These are phyloP conservation scores for Caenorhabditis doughertyi DNA, from an alignment of 2,888 invertebrate genomes.

Conservation along the genomic window DNA sequence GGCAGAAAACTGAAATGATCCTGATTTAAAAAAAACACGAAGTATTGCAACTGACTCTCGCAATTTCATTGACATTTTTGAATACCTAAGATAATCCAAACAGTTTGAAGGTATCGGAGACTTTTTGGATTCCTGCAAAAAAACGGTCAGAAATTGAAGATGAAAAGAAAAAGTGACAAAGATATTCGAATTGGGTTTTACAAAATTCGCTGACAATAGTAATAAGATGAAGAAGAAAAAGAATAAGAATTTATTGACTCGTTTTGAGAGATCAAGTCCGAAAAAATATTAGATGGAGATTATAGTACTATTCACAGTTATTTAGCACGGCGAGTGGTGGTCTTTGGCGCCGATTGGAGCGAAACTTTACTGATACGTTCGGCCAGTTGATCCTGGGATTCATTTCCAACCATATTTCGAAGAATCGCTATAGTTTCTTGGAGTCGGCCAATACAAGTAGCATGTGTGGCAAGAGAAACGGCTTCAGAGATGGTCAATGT, in stretches of 20 bases:
- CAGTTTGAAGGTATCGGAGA: not conserved
- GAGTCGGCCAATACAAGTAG: too few relatives aligned
- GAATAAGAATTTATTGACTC: constrained; percentile 38
- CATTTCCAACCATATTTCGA: not conserved
- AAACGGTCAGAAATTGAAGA: not conserved
- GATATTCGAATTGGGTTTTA: not conserved
- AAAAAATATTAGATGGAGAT: constrained; percentile 1
- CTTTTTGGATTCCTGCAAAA: not conserved
- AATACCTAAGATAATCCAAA: constrained; percentile 1
- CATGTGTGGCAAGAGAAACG: constrained; percentile 11
- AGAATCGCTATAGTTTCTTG: not conserved
- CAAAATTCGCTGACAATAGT: too few relatives aligned
- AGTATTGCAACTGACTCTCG: constrained; percentile 50
- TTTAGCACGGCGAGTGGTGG: constrained; percentile 19
- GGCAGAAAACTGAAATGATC: constrained; percentile 88
- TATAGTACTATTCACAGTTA: constrained; percentile 40
- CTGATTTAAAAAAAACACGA: not conserved
- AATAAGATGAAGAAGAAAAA: too few relatives aligned
- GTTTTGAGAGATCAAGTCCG: constrained; percentile 37
- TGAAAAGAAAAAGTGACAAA: not conserved
- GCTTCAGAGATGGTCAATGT: constrained; percentile 50
- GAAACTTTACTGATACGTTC: too few relatives aligned
- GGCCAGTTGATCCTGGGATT: not conserved
- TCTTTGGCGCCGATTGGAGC: constrained; percentile 5
- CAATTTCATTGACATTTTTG: constrained; percentile 61